These are phyloP conservation scores for Gadus macrocephalus DNA, from an alignment of 2,113 vertebrate species.

Conservation along the genomic window DNA sequence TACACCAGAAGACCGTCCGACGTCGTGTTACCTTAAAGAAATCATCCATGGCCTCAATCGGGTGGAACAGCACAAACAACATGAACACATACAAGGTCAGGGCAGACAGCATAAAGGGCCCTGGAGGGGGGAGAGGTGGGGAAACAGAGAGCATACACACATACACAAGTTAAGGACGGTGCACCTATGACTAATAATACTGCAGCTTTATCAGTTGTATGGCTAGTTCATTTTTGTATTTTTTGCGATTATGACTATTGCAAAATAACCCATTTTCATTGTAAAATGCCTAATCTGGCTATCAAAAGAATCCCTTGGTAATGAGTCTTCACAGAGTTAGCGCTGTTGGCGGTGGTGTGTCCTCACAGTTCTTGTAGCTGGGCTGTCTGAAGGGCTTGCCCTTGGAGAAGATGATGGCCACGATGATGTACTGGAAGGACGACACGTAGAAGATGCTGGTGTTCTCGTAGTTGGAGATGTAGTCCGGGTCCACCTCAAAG, in stretches of 20 bases:
- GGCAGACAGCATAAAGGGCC: conserved; percentile 69
- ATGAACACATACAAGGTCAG: conserved; percentile 66
- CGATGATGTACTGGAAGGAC: conserved; percentile 95
- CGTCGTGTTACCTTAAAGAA: conserved; percentile 80
- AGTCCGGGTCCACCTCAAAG: conserved; percentile 76
- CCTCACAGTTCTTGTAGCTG: conserved; percentile 95
- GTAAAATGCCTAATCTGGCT: too few species aligned
- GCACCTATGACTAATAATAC: too few species aligned
- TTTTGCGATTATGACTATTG: too few species aligned
- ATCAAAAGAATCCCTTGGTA: too few species aligned
- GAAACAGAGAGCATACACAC: neutral
- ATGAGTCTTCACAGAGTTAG: too few species aligned
- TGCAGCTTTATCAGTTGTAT: too few species aligned
- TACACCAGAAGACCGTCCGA: neutral
- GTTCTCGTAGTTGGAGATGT: conserved; percentile 92
- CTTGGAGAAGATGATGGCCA: conserved; percentile 95
- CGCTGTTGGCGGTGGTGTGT: neutral
- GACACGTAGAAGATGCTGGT: conserved; percentile 97
- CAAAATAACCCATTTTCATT: too few species aligned
- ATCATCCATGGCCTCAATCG: conserved; percentile 70
- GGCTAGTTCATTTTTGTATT: too few species aligned
- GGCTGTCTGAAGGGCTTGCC: conserved; percentile 97
- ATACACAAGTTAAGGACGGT: neutral
- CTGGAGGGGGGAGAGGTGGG: conserved; percentile 45
- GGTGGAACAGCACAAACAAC: conserved; percentile 87